Percentiles rank a stretch among this genome's conserved stretches.
Conservation (phyloP, 2,888 invertebrate genomes). For the Asteroscopus sphinx region DNA sequence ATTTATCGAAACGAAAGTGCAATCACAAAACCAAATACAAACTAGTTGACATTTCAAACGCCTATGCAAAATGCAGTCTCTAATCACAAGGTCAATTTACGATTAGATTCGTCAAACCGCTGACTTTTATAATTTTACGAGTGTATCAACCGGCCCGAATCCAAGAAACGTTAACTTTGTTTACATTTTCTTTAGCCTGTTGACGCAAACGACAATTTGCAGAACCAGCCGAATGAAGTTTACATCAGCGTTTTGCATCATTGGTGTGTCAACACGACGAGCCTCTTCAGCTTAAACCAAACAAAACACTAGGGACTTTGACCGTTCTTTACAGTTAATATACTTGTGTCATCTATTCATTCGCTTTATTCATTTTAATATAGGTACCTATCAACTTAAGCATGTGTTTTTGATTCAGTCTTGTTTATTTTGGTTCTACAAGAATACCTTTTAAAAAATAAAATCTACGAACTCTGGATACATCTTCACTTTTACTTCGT, state of each 20-base stretch:
- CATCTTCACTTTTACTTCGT: no score
- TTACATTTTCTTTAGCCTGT: slow-evolving; percentile 62
- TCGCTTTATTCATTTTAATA: neutral
- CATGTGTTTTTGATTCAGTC: neutral
- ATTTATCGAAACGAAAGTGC: no score
- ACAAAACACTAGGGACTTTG: slow-evolving; percentile 40
- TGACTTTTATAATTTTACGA: neutral
- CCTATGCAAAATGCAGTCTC: no score
- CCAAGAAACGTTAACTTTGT: slow-evolving; percentile 56
- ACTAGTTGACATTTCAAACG: no score
- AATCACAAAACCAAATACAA: no score
- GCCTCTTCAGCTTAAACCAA: slow-evolving; percentile 40
- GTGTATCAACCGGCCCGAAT: slow-evolving; percentile 11
- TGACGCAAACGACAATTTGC: slow-evolving; percentile 64
- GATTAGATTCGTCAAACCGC: no score
- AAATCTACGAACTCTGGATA: no score
- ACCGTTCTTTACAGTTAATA: slow-evolving; percentile 25
- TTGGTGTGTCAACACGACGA: slow-evolving; percentile 58
- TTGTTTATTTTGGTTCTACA: no score
- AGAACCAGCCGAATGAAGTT: slow-evolving; percentile 52
- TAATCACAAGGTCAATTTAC: no score
- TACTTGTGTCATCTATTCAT: slow-evolving; percentile 2
- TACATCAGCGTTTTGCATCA: slow-evolving; percentile 62
- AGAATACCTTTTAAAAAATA: no score
- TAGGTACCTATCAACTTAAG: no score